A percentile compares a stretch with the other conserved stretches of the same genome.
phyloP scores from a whole-genome alignment of 2,888 invertebrate species.

The Xestobium rufovillosum region DNA sequence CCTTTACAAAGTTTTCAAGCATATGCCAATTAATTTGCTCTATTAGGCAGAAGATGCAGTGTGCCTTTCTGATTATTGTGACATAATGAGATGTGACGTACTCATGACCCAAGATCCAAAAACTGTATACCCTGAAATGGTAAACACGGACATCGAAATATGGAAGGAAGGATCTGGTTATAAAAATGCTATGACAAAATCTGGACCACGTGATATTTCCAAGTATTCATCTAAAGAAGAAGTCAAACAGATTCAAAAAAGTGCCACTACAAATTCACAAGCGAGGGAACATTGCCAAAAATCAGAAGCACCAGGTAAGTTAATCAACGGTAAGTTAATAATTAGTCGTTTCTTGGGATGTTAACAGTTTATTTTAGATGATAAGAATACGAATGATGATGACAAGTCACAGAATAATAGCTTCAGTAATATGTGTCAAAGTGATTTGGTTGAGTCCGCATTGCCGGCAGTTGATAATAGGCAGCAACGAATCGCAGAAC shows the following conservation, averaged over 20 bases:
- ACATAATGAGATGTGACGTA: constrained; percentile 92
- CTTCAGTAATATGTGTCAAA: constrained; percentile 48
- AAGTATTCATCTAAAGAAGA: constrained; percentile 38
- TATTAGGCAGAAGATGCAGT: constrained; percentile 81
- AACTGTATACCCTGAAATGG: constrained; percentile 56
- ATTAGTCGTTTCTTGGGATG: too few relatives aligned
- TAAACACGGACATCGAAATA: constrained; percentile 73
- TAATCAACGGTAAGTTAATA: constrained; percentile 5
- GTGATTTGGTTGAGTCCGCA: constrained; percentile 62
- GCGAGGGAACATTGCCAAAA: constrained; percentile 36
- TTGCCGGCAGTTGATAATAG: constrained; percentile 60
- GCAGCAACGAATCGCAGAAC: constrained; percentile 58
- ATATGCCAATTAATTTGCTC: constrained; percentile 2
- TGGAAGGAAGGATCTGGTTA: constrained; percentile 74
- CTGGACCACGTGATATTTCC: constrained; percentile 40
- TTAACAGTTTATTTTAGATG: constrained; percentile 31
- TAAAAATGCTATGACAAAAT: constrained; percentile 48
- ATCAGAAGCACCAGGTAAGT: constrained; percentile 31
- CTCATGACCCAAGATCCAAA: constrained; percentile 65
- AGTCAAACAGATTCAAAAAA: constrained; percentile 27
- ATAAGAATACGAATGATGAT: constrained; percentile 30
- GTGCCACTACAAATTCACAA: constrained; percentile 19
- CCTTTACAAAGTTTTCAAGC: too few relatives aligned
- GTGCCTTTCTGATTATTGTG: constrained; percentile 91
- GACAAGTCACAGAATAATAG: constrained; percentile 37